A percentile compares a stretch with the other conserved stretches of the same genome.
These are phyloP conservation scores for Megalopta genalis DNA, from an alignment of 1,140 invertebrate species.

Conservation along the genomic window DNA sequence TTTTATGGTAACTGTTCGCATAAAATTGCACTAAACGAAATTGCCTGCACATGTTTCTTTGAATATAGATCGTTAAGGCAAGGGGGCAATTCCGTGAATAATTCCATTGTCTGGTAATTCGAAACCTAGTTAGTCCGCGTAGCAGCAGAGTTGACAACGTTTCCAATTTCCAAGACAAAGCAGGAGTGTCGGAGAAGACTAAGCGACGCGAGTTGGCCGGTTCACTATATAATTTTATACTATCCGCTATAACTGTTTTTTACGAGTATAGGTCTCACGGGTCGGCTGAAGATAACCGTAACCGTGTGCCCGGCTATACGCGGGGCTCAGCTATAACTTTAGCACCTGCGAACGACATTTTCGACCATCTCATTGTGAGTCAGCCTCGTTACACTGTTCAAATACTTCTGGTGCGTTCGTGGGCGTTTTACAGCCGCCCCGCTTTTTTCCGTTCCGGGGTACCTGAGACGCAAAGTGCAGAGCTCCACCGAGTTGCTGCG, in stretches of 20 bases:
- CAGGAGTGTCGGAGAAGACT: neutral
- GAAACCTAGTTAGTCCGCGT: neutral
- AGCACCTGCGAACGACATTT: slow-evolving; percentile 52
- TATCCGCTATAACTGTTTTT: slow-evolving; percentile 2
- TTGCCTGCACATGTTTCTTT: no score
- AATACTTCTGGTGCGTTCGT: slow-evolving; percentile 42
- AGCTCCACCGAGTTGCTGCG: slow-evolving; percentile 37
- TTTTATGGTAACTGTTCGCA: no score
- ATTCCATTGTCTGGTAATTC: no score
- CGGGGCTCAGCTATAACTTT: slow-evolving; percentile 5
- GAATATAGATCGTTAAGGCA: no score
- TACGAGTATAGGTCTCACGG: slow-evolving; percentile 28
- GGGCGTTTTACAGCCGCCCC: slow-evolving; percentile 37
- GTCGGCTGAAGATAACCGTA: slow-evolving; percentile 27
- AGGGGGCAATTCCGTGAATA: no score
- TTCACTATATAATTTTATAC: slow-evolving; percentile 25
- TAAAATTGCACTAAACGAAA: no score
- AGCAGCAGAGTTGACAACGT: neutral
- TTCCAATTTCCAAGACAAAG: slow-evolving; percentile 13
- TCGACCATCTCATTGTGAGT: slow-evolving; percentile 27
- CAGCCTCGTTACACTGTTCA: slow-evolving; percentile 41
- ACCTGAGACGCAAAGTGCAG: slow-evolving; percentile 5
- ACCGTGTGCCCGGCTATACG: neutral
- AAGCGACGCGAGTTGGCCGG: neutral
- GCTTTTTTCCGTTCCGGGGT: slow-evolving; percentile 24